Conservation (phyloP, 1,140 invertebrate genomes). For the Schmidtea mediterranea region DNA sequence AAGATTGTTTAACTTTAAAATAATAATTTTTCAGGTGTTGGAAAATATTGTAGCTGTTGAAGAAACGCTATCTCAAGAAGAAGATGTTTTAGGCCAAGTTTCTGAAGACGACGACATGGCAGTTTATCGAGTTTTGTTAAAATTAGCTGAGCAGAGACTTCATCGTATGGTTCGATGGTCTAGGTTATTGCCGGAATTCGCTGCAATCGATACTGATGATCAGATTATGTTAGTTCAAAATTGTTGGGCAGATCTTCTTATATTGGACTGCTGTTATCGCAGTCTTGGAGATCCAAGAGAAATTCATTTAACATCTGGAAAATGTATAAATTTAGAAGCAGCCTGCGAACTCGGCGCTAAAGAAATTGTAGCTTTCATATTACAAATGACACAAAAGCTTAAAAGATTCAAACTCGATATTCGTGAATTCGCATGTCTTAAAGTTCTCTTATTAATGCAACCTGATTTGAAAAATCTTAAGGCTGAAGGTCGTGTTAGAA, state of each 20-base stretch:
- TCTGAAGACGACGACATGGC: background rate
- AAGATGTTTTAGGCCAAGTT: background rate
- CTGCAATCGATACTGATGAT: slow-evolving; percentile 84
- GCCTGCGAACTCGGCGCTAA: slow-evolving; percentile 36
- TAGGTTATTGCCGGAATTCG: slow-evolving; percentile 75
- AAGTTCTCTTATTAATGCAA: slow-evolving; percentile 61
- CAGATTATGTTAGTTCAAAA: slow-evolving; percentile 82
- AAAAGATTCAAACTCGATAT: slow-evolving; percentile 62
- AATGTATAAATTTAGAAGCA: slow-evolving; percentile 45
- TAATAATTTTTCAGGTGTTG: background rate
- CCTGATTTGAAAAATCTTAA: slow-evolving; percentile 38
- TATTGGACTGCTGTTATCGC: slow-evolving; percentile 34
- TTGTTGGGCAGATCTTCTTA: slow-evolving; percentile 75
- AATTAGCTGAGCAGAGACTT: slow-evolving; percentile 59
- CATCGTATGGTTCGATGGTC: slow-evolving; percentile 97
- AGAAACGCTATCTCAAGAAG: background rate
- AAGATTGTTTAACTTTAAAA: too few relatives aligned
- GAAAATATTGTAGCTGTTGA: background rate
- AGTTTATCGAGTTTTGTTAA: slow-evolving; percentile 13
- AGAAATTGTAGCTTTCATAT: slow-evolving; percentile 59
- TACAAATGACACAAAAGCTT: slow-evolving; percentile 70
- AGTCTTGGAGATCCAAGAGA: slow-evolving; percentile 16
- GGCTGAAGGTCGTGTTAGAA: too few relatives aligned
- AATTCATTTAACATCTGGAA: slow-evolving; percentile 37
- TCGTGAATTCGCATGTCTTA: slow-evolving; percentile 84